Percentiles rank a stretch among this genome's conserved stretches.
Evolutionary conservation across 2,888 invertebrate species (phyloP).

Genomic region (Dasysyrphus albostriatus): DNA sequence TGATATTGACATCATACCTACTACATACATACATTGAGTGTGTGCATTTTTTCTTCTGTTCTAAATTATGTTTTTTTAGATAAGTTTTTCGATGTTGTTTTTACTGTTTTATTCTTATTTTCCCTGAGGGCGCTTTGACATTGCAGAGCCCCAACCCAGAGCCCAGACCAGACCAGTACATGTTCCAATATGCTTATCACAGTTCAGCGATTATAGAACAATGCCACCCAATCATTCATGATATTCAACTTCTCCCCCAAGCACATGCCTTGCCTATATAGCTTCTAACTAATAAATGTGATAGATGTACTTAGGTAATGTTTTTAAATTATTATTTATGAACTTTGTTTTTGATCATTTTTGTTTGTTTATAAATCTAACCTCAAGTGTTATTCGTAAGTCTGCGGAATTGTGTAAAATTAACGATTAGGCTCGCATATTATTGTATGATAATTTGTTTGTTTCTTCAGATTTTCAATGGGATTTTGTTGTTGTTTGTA

Average conservation of each 20-base stretch:
- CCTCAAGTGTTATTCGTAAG: conserved; percentile 1
- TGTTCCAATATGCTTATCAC: conserved; percentile 54
- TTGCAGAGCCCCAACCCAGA: conserved; percentile 21
- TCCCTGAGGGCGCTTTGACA: conserved; percentile 38
- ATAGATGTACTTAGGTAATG: conserved; percentile 25
- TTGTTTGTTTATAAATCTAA: background rate
- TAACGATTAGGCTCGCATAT: conserved; percentile 13
- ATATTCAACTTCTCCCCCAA: conserved; percentile 55
- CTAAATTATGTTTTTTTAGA: conserved; percentile 14
- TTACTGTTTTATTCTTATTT: background rate
- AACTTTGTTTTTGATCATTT: background rate
- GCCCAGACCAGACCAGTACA: background rate
- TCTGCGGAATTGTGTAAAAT: conserved; percentile 45
- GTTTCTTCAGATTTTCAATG: conserved; percentile 14
- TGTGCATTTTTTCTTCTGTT: conserved; percentile 2
- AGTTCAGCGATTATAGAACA: conserved; percentile 71
- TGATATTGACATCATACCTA: background rate
- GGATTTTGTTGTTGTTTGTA: conserved; percentile 12
- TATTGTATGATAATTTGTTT: conserved; percentile 51
- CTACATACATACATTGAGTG: background rate
- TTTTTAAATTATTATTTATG: conserved; percentile 17
- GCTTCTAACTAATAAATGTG: conserved; percentile 29
- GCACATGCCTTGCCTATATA: conserved; percentile 22
- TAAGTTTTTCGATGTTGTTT: background rate
- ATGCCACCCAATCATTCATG: conserved; percentile 53